Conservation (phyloP, 2,888 invertebrate genomes). For the Lasioglossum lativentre region DNA sequence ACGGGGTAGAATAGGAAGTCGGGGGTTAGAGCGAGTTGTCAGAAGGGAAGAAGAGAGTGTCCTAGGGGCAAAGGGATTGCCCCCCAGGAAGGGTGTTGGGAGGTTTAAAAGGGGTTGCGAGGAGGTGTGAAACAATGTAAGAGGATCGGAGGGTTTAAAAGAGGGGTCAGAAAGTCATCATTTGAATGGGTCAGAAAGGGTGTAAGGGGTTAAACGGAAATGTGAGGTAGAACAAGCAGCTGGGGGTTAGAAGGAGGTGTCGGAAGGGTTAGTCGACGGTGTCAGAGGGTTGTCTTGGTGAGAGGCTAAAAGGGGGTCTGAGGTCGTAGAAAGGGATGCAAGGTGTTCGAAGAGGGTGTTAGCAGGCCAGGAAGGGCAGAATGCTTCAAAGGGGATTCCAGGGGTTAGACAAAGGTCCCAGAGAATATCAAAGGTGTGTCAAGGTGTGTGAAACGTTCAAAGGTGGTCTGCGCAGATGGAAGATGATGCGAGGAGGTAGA, state of each 20-base stretch:
- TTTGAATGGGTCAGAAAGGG: background rate
- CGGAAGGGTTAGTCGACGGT: background rate
- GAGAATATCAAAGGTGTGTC: background rate
- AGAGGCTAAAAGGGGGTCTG: background rate
- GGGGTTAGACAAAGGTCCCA: background rate
- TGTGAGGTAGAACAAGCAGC: background rate
- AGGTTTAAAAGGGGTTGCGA: too few species aligned
- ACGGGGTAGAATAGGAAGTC: background rate
- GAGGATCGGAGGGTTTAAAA: background rate
- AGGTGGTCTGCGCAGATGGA: background rate
- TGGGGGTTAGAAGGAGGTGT: background rate
- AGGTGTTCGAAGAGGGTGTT: background rate
- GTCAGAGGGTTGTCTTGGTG: background rate
- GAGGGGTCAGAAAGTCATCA: background rate
- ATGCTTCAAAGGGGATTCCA: background rate
- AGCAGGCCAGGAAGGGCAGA: background rate
- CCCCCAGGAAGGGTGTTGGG: too few species aligned
- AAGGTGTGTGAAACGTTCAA: background rate
- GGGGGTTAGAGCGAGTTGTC: background rate
- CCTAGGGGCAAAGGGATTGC: too few species aligned
- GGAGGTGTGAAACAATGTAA: too few species aligned
- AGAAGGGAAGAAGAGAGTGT: too few species aligned
- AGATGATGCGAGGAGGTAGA: too few species aligned
- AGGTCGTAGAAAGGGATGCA: background rate
- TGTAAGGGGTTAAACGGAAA: background rate